Percentiles rank a stretch among this genome's conserved stretches.
phyloP scores from a whole-genome alignment of 2,888 invertebrate species.

The Tenthredo notha region DNA sequence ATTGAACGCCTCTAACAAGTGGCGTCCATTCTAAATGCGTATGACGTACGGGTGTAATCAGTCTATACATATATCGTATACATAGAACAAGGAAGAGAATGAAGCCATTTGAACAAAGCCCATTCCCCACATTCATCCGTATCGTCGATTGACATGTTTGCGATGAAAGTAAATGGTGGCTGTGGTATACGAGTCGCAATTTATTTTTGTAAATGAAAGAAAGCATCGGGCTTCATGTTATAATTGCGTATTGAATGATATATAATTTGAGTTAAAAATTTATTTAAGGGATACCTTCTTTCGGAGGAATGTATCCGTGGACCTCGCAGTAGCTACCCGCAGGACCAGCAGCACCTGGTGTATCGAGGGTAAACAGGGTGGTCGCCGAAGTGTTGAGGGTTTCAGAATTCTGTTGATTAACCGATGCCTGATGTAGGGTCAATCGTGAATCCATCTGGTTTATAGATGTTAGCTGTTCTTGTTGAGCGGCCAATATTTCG shows the following conservation, averaged over 20 bases:
- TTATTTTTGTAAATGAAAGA: not conserved
- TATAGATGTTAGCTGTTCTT: slow-evolving; percentile 63
- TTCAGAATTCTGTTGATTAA: slow-evolving; percentile 65
- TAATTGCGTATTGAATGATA: not conserved
- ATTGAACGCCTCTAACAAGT: slow-evolving; percentile 9
- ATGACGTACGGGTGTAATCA: not conserved
- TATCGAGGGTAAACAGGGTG: slow-evolving; percentile 80
- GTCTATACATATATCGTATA: not conserved
- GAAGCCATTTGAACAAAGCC: slow-evolving; percentile 60
- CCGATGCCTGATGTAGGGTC: slow-evolving; percentile 50
- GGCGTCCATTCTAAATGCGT: not conserved
- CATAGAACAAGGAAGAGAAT: slow-evolving; percentile 58
- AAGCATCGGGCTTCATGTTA: not conserved
- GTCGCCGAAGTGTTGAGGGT: slow-evolving; percentile 75
- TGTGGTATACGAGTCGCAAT: not conserved
- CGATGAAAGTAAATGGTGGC: not conserved
- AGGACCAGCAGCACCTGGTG: slow-evolving; percentile 74
- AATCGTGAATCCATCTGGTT: slow-evolving; percentile 56
- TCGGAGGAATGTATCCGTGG: slow-evolving; percentile 81
- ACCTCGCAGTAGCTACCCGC: slow-evolving; percentile 81
- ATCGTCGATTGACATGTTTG: slow-evolving; percentile 4
- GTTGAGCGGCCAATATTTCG: slow-evolving; percentile 74
- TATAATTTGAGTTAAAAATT: not conserved
- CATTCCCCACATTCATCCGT: not conserved
- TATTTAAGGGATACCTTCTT: slow-evolving; percentile 78